A percentile compares a stretch with the other conserved stretches of the same genome.
phyloP scores from a whole-genome alignment of 2,888 invertebrate genomes.

The Phalera bucephala region DNA sequence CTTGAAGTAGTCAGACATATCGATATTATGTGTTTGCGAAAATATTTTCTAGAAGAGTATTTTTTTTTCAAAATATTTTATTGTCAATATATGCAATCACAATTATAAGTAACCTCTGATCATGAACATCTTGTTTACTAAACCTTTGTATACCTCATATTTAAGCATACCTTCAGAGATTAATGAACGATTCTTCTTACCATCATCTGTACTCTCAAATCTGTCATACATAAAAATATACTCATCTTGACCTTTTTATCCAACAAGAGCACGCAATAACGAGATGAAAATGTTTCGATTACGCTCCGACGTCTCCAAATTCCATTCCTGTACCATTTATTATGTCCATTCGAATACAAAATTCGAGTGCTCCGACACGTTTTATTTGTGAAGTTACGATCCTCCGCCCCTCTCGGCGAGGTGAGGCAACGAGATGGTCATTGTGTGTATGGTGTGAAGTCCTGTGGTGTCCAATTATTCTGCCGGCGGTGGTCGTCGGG shows the following conservation, averaged over 20 bases:
- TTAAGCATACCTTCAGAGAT: too few relatives aligned
- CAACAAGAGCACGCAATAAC: slow-evolving; percentile 18
- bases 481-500: slow-evolving; percentile 72
- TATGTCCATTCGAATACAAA: slow-evolving; percentile 56
- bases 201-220: too few relatives aligned
- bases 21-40: too few relatives aligned
- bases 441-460: slow-evolving; percentile 73
- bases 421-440: slow-evolving; percentile 35
- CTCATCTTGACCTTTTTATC: slow-evolving; percentile 1
- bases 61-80: too few relatives aligned
- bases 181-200: too few relatives aligned
- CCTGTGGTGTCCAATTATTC: slow-evolving; percentile 80
- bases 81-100: too few relatives aligned
- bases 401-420: slow-evolving; percentile 31
- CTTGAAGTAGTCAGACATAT: too few relatives aligned
- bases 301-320: slow-evolving; percentile 49
- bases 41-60: too few relatives aligned
- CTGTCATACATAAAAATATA: too few relatives aligned
- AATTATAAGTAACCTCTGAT: too few relatives aligned
- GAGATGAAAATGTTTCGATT: slow-evolving; percentile 49
- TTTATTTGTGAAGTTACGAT: slow-evolving; percentile 54
- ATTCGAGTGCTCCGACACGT: slow-evolving; percentile 46
- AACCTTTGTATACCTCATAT: too few relatives aligned
- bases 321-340: slow-evolving; percentile 58
- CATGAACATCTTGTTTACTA: too few relatives aligned